These are phyloP conservation scores for Gymnorhina tibicen DNA, from an alignment of 2,113 vertebrate species.

Conservation along the genomic window DNA sequence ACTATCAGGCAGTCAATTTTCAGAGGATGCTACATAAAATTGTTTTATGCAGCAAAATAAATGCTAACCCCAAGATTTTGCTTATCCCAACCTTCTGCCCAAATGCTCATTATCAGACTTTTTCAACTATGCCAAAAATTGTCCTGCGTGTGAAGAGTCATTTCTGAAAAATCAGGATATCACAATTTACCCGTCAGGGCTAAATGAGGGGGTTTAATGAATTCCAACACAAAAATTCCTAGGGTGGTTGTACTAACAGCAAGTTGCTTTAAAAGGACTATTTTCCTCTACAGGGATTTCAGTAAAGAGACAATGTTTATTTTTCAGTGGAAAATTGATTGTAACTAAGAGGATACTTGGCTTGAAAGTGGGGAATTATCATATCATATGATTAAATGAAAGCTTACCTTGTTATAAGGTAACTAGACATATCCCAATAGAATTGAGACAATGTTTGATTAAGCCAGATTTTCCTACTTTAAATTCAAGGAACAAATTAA, in stretches of 20 bases:
- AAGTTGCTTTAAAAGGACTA: slow-evolving; percentile 71
- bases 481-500: slow-evolving; percentile 95
- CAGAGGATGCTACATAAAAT: not conserved
- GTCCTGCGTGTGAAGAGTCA: not conserved
- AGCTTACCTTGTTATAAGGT: slow-evolving; percentile 95
- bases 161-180: slow-evolving; percentile 49
- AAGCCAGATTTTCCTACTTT: slow-evolving; percentile 93
- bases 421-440: slow-evolving; percentile 91
- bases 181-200: slow-evolving; percentile 59
- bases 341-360: slow-evolving; percentile 93
- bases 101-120: slow-evolving; percentile 28
- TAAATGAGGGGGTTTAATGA: slow-evolving; percentile 71
- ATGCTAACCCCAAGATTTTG: slow-evolving; percentile 25
- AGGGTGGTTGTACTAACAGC: slow-evolving; percentile 64
- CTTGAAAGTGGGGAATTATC: slow-evolving; percentile 82
- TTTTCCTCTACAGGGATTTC: slow-evolving; percentile 76
- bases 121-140: slow-evolving; percentile 38
- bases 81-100: slow-evolving; percentile 19
- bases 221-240: slow-evolving; percentile 74
- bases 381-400: slow-evolving; percentile 91
- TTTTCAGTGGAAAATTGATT: slow-evolving; percentile 86
- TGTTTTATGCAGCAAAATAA: slow-evolving; percentile 1
- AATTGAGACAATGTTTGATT: slow-evolving; percentile 94
- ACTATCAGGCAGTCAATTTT: not conserved
- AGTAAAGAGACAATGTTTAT: slow-evolving; percentile 81